These are phyloP conservation scores for Pygmarrhopalites habei DNA, from an alignment of 1,140 invertebrate species.

Conservation along the genomic window DNA sequence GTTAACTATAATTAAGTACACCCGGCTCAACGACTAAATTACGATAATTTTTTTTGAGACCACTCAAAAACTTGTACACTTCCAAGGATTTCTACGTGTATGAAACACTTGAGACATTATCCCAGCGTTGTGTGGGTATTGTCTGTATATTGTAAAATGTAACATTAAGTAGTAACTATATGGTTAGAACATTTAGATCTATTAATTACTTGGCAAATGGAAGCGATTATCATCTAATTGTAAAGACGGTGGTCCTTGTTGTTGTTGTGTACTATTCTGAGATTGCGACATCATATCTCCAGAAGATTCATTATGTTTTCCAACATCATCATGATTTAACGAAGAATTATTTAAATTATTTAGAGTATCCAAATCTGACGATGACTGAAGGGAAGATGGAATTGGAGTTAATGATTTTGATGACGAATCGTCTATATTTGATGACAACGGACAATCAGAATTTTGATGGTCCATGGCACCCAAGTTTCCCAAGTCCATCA, in stretches of 20 bases:
- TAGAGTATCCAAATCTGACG: constrained; percentile 4
- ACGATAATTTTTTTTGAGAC: no score
- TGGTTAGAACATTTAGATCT: background rate
- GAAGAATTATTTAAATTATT: constrained; percentile 10
- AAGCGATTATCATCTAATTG: constrained; percentile 19
- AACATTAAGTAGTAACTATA: no score
- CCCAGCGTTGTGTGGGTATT: no score
- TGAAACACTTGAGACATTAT: no score
- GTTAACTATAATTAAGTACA: no score
- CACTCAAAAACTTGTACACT: no score
- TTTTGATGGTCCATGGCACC: background rate
- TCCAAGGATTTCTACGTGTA: no score
- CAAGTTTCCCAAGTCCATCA: constrained; percentile 25
- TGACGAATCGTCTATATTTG: background rate
- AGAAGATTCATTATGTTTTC: constrained; percentile 15
- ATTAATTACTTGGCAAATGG: constrained; percentile 16
- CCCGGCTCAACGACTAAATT: no score
- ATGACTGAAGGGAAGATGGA: constrained; percentile 1
- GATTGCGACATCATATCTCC: constrained; percentile 9
- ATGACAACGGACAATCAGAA: constrained; percentile 6
- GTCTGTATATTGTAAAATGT: no score
- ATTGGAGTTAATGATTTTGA: constrained; percentile 11
- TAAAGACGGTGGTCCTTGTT: background rate
- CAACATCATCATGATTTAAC: background rate
- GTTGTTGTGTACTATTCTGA: constrained; percentile 18